Percentiles rank a stretch among this genome's conserved stretches.
These are phyloP conservation scores for Sinocyclocheilus rhinocerous DNA, from an alignment of 2,113 vertebrate genomes.

Conservation along the genomic window DNA sequence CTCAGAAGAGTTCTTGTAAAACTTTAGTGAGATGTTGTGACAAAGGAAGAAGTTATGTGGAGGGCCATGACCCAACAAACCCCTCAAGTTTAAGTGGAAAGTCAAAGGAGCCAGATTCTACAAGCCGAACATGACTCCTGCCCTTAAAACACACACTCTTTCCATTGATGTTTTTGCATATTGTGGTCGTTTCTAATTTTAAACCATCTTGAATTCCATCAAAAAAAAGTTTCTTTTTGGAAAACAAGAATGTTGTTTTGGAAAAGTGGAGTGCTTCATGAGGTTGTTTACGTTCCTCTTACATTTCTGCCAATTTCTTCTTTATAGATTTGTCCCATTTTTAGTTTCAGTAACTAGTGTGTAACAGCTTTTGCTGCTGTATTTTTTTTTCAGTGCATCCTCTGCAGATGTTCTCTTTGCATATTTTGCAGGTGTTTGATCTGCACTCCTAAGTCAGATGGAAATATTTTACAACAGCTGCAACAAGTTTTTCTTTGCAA, in stretches of 20 bases:
- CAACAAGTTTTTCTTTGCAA: constrained; percentile 16
- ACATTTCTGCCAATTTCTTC: background rate
- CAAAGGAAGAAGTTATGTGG: constrained; percentile 25
- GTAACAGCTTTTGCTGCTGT: background rate
- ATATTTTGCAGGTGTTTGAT: constrained; percentile 45
- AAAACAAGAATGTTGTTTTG: background rate
- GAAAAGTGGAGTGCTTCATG: background rate
- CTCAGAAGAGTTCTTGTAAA: constrained; percentile 45
- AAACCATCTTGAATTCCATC: background rate
- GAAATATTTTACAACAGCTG: constrained; percentile 30
- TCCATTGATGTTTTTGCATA: constrained; percentile 27
- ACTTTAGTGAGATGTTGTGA: constrained; percentile 55
- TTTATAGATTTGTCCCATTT: constrained; percentile 14
- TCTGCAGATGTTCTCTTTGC: constrained; percentile 39
- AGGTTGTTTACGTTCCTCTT: background rate
- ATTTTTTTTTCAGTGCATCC: background rate
- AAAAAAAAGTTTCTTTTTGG: background rate
- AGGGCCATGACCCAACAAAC: constrained; percentile 26
- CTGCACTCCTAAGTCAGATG: constrained; percentile 13
- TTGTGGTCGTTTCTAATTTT: constrained; percentile 21
- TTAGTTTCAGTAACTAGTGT: constrained; percentile 9
- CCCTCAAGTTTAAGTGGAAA: constrained; percentile 34
- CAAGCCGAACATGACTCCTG: background rate
- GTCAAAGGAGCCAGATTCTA: constrained; percentile 11
- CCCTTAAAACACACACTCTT: constrained; percentile 9